These are phyloP conservation scores for Grammomys surdaster DNA, from an alignment of 2,113 vertebrate genomes.

Conservation along the genomic window DNA sequence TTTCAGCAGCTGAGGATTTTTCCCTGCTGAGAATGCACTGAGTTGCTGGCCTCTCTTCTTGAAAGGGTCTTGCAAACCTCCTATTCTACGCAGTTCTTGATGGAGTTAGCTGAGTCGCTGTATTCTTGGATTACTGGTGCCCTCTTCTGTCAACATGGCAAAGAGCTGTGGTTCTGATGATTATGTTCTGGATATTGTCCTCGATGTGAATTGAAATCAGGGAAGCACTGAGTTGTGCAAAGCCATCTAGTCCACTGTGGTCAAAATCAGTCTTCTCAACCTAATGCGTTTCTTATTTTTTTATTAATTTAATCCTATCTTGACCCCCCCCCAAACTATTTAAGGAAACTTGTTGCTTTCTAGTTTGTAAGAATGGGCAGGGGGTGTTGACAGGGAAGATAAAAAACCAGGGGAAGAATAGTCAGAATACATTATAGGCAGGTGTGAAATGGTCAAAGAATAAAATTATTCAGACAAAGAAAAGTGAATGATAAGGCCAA, in stretches of 20 bases:
- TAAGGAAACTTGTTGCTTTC: not conserved
- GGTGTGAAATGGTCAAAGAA: not conserved
- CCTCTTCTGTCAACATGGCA: slow-evolving; percentile 63
- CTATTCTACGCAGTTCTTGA: not conserved
- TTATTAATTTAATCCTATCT: not conserved
- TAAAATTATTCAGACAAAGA: not conserved
- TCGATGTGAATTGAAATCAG: not conserved
- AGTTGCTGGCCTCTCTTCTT: not conserved
- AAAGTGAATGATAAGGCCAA: not conserved
- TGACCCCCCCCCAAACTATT: not conserved
- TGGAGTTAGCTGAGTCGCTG: not conserved
- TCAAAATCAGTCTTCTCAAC: not conserved
- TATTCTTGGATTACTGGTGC: slow-evolving; percentile 56
- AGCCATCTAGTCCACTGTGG: not conserved
- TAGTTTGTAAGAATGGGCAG: not conserved
- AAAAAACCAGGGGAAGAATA: too few species aligned
- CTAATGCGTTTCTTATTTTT: not conserved
- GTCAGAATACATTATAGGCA: not conserved
- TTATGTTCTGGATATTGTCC: not conserved
- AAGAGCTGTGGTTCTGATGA: slow-evolving; percentile 6
- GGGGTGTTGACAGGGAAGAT: not conserved
- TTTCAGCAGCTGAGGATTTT: not conserved
- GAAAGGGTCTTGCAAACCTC: not conserved
- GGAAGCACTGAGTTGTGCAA: not conserved
- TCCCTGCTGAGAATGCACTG: not conserved